Base-by-base conservation (phyloP, 2,888 invertebrate genomes). In the Branchipolynoe longqiensis region DNA sequence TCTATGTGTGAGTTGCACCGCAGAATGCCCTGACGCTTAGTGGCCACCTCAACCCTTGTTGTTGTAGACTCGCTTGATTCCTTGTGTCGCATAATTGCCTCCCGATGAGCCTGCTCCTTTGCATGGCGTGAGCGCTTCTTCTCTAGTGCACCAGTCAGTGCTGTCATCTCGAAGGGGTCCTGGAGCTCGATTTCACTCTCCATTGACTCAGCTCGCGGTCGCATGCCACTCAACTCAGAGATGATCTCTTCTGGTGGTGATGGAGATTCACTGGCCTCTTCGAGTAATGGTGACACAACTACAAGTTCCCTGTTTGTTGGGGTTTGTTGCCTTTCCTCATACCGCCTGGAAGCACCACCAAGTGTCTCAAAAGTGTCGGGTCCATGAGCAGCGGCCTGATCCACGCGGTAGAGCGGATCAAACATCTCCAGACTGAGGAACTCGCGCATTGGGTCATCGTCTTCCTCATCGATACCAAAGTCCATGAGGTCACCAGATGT, bases 371-470 rank as follows among this genome's bases (percentile, higher is more conserved):
- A 25, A 25, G 84, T 59, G 31, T 87, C 86, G 0, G 25, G 14
- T 22, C 58, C 33, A 18, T 28, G 4, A 14, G 58, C 59, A 14
- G 22, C 14, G 8, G 54, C n/a, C 14, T 28, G 33, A 14, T 86
- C 82, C 38, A 86, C 38, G 0, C 81, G 41, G 73, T 82, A 89
- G 4, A 89, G 85, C 18, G 89, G 89, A 86, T 89, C 89, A 54
- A 89, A 89, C 64, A 87, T 87, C 48, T 87, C 89, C 18, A 89
- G 84, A 58, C 87, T 88, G 82, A 89, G 82, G 82, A 88, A 87
- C n/a, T 81, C 86, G 36, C 83, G 62, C 22, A 40, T n/a, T 28
- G 56, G 59, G 38, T 82, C 83, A 22, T 56, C 41, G 0, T 83
- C 82, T 8, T 82, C 85, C 12, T 78, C 78, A 28, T 78, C 78